Evolutionary conservation across 2,113 vertebrate genomes (phyloP).

Genomic region (Neotoma lepida): DNA sequence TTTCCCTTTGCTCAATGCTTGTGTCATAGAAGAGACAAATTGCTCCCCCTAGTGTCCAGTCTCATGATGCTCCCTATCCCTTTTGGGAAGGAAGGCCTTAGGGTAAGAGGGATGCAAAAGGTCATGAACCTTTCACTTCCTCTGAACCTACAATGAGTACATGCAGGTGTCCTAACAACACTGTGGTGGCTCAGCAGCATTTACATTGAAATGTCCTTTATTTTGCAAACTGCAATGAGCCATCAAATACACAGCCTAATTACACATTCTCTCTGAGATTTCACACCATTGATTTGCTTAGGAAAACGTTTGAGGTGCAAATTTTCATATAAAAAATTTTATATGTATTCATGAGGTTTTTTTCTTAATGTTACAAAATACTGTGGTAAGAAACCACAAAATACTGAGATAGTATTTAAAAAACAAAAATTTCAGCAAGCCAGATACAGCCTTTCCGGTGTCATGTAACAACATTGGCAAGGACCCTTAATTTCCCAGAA

Average conservation of each 20-base stretch:
- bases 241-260: slow-evolving; percentile 66
- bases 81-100: neutral
- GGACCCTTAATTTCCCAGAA: neutral
- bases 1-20: neutral
- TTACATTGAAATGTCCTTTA: slow-evolving; percentile 83
- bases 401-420: neutral
- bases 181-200: slow-evolving; percentile 71
- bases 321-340: slow-evolving; percentile 42
- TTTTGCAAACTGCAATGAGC: slow-evolving; percentile 80
- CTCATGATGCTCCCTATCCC: neutral
- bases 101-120: slow-evolving; percentile 15
- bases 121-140: slow-evolving; percentile 74
- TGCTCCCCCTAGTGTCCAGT: slow-evolving; percentile 81
- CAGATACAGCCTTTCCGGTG: neutral
- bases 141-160: slow-evolving; percentile 69
- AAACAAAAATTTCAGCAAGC: neutral
- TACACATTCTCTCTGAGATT: slow-evolving; percentile 49
- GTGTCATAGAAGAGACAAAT: slow-evolving; percentile 65
- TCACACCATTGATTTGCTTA: slow-evolving; percentile 52
- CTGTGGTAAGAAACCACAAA: slow-evolving; percentile 25
- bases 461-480: neutral
- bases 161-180: slow-evolving; percentile 78
- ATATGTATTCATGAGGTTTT: neutral
- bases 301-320: slow-evolving; percentile 53
- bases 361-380: slow-evolving; percentile 57